Evolutionary conservation across 2,888 invertebrate genomes (phyloP), one percentile per base, ranked within the genome.

Genomic region (Drosophila algonquin): DNA sequence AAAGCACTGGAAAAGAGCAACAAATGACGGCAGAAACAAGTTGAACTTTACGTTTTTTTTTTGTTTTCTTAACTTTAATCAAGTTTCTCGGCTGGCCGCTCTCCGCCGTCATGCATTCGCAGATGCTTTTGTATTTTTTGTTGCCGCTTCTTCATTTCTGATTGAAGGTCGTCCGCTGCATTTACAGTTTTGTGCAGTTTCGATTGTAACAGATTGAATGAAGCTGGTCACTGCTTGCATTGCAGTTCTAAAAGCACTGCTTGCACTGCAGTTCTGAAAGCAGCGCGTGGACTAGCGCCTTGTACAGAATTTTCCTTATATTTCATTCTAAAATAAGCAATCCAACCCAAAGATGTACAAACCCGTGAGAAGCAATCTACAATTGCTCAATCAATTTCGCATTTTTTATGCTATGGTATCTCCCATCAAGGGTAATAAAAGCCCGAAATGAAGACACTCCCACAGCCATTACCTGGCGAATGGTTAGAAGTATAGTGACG

Each of bases 41-140:
- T 83, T 83, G 83, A 83, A 83, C 83, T 83, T 83, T 83, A 88
- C 71, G 63, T 63, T 70, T 75, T 75, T 18, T 18, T 75, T 61
- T 76, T 62, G 52, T 70, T 70, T 70, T 70, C 64, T 76, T 62
- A 71, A 76, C 72, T 83, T 69, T 73, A 86, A 86, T 81, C 79
- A 84, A 84, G 87, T 81, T 88, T 76, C 73, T 69, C 63, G 55
- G 57, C 63, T 69, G 67, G 51, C 30, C 74, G 75, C 55, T 75
- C 60, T 50, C 56, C 50, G 14, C 18, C 45, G 64, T 53, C 32
- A 67, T 69, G 60, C 75, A 63, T 50, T 79, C 63, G 73, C 59
- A 50, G 51, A 54, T 68, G 58, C 57, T 56, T 61, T 68, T 68
- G 51, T 30, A 44, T 44, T 45, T 54, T 48, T 35, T 56, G 54